Percentiles rank a stretch among this genome's conserved stretches.
Evolutionary conservation across 2,888 invertebrate genomes (phyloP).

Genomic region (Synergus gifuensis): DNA sequence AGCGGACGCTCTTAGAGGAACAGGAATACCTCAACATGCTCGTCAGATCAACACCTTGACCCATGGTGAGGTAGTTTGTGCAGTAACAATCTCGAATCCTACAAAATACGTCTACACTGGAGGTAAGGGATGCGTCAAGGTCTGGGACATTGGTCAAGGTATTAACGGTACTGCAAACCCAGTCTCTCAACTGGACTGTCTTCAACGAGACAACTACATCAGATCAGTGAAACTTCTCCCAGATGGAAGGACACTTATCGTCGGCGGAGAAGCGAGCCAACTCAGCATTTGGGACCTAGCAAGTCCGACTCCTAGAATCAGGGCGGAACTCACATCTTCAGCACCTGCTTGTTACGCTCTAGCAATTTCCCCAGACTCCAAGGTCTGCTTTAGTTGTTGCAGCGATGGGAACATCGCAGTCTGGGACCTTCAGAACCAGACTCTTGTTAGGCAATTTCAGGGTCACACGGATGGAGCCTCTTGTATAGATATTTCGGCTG

Average conservation of each 20-base stretch:
- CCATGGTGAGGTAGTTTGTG: slow-evolving; percentile 98
- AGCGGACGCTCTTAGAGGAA: slow-evolving; percentile 93
- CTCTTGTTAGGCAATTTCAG: slow-evolving; percentile 94
- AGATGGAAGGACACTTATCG: slow-evolving; percentile 95
- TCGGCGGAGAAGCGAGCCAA: slow-evolving; percentile 97
- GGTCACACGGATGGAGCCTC: slow-evolving; percentile 99
- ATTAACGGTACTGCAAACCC: slow-evolving; percentile 84
- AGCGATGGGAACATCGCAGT: slow-evolving; percentile 99
- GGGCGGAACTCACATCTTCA: slow-evolving; percentile 92
- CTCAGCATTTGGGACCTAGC: slow-evolving; percentile 97
- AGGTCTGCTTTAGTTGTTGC: slow-evolving; percentile 99
- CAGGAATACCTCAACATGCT: slow-evolving; percentile 96
- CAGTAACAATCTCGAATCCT: slow-evolving; percentile 94
- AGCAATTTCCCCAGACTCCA: slow-evolving; percentile 97
- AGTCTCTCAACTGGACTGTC: slow-evolving; percentile 91
- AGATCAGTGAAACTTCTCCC: slow-evolving; percentile 95
- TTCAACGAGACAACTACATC: slow-evolving; percentile 98
- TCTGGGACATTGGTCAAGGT: slow-evolving; percentile 89
- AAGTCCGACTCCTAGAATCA: slow-evolving; percentile 93
- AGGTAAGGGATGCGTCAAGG: slow-evolving; percentile 96
- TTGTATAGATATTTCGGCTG: slow-evolving; percentile 97
- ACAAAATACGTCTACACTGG: slow-evolving; percentile 97
- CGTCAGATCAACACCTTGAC: slow-evolving; percentile 93
- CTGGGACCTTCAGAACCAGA: slow-evolving; percentile 96
- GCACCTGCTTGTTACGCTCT: slow-evolving; percentile 99